Percentiles rank a stretch among this genome's conserved stretches.
phyloP scores from a whole-genome alignment of 2,113 vertebrate genomes.

The Puma concolor region DNA sequence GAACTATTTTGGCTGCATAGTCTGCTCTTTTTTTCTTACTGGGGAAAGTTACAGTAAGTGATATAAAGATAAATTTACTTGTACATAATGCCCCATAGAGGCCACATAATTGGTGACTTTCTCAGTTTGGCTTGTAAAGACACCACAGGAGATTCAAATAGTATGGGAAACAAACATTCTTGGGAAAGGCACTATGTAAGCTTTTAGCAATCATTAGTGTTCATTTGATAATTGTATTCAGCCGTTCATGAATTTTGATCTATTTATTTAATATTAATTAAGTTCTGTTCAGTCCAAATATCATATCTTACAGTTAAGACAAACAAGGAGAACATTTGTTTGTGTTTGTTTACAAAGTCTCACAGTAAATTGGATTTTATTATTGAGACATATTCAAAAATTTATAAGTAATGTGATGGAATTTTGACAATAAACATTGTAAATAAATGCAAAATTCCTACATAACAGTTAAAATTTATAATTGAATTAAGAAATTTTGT shows the following conservation, averaged over 20 bases:
- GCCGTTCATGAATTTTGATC: background rate
- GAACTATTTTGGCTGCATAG: background rate
- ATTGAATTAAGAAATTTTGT: background rate
- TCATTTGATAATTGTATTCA: background rate
- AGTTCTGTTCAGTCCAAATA: background rate
- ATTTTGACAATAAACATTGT: background rate
- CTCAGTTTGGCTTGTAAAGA: background rate
- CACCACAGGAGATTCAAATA: background rate
- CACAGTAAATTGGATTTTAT: background rate
- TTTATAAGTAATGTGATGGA: background rate
- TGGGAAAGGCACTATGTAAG: background rate
- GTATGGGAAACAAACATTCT: background rate
- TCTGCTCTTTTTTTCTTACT: background rate
- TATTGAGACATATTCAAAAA: background rate
- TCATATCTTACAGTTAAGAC: background rate
- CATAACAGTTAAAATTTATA: background rate
- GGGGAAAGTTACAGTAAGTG: background rate
- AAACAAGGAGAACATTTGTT: background rate
- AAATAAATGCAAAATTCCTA: conserved; percentile 27
- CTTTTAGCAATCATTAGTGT: background rate
- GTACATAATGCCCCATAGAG: background rate
- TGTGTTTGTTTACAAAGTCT: background rate
- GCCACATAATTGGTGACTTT: background rate
- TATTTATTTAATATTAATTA: background rate
- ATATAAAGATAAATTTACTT: background rate